phyloP scores from a whole-genome alignment of 2,113 vertebrate genomes.

The Boulengeromyrus knoepffleri region DNA sequence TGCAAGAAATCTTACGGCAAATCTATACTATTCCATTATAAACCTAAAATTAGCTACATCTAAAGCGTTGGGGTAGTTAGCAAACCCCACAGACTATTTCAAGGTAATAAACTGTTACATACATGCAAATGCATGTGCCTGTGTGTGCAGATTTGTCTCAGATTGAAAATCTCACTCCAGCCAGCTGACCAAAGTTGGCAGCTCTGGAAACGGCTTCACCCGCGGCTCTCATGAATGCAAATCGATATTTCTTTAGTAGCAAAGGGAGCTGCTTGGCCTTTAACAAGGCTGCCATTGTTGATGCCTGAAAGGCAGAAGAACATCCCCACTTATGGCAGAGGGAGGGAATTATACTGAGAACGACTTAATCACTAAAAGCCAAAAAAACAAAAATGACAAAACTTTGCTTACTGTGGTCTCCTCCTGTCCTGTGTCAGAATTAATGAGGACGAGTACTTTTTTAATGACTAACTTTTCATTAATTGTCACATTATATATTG shows the following conservation, averaged over 20 bases:
- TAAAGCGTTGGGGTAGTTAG: not conserved
- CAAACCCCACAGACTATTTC: not conserved
- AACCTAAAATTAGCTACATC: not conserved
- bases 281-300: constrained; percentile 54
- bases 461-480: not conserved
- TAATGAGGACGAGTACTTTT: not conserved
- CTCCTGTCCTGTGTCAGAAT: not conserved
- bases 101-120: not conserved
- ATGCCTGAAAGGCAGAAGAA: constrained; percentile 15
- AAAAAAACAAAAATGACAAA: not conserved
- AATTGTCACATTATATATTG: not conserved
- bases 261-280: constrained; percentile 30
- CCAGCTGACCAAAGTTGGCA: not conserved
- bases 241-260: constrained; percentile 41
- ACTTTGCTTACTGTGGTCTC: not conserved
- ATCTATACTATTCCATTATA: not conserved
- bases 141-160: not conserved
- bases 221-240: constrained; percentile 47
- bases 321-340: not conserved
- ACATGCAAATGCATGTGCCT: not conserved
- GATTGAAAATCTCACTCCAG: not conserved
- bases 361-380: constrained; percentile 16
- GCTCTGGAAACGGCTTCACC: not conserved
- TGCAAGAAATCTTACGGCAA: not conserved
- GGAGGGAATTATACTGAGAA: constrained; percentile 19